Conservation (phyloP, 1,140 invertebrate species). For the Eulimnadia texana region DNA sequence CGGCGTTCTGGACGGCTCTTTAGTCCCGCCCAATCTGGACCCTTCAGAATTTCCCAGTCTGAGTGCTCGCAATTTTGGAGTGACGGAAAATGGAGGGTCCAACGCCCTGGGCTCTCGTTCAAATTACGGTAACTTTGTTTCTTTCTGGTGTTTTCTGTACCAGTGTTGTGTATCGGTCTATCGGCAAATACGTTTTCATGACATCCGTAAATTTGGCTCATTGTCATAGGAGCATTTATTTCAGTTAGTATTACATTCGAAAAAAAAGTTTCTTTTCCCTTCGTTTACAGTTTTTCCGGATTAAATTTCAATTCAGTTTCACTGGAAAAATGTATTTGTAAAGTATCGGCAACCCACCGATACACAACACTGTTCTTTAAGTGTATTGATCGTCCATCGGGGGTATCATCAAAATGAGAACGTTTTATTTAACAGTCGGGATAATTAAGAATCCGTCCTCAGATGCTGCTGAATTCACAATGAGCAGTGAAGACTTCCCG, state of each 20-base stretch:
- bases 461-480: slow-evolving; percentile 87
- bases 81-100: slow-evolving; percentile 5
- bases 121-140: slow-evolving; percentile 14
- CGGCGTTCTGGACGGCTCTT: slow-evolving; percentile 10
- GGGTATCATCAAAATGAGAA: no score
- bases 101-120: slow-evolving; percentile 10
- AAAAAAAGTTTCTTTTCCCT: no score
- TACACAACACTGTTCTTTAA: slow-evolving; percentile 7
- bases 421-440: slow-evolving; percentile 61
- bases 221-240: no score
- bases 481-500: slow-evolving; percentile 97
- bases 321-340: no score
- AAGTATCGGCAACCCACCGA: no score
- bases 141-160: slow-evolving; percentile 17
- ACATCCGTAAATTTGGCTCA: no score
- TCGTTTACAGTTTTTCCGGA: no score
- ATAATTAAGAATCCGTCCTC: slow-evolving; percentile 89
- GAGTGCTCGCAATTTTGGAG: slow-evolving; percentile 46
- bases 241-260: no score
- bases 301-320: slow-evolving; percentile 19
- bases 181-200: no score
- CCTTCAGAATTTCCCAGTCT: slow-evolving; percentile 79
- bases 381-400: no score
- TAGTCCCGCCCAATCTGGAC: slow-evolving; percentile 56
- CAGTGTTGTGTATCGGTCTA: no score